Base-by-base conservation (phyloP, 2,113 vertebrate genomes). In the Marmota monax region DNA sequence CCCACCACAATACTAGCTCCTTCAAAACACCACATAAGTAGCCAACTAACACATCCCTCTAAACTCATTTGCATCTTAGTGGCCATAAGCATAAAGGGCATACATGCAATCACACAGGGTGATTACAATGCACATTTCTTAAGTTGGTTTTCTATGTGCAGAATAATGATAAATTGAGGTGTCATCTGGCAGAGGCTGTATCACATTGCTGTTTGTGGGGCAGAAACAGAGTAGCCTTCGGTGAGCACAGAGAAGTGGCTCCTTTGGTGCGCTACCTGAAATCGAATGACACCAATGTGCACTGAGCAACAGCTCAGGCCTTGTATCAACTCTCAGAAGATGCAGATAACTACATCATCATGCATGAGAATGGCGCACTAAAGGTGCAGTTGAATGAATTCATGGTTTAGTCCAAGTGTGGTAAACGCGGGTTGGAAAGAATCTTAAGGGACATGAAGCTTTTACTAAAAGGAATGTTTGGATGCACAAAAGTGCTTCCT, bases 321-420 rank as follows among this genome's bases (percentile, higher is more conserved):
- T 98, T 99, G 29, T 99, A 99, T 96, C 99, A 99, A 0, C 99
- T 99, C 85, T 99, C 99, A 18, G 99, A 99, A 94, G 98, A 99
- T 83, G 98, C 99, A 0, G 98, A 98, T 90, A 99, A 99, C 97
- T 99, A 99, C 95, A 99, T 99, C 98, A 99, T 97, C 70, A 99
- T 99, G 98, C 99, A 99, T 11, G 98, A 99, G 96, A 99, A 98
- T 0, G 98, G 99, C 72, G 99, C 98, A 0, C 99, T 99, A 34
- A 99, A 99, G 99, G 99, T 99, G 97, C 97, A 95, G 3, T 72
- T 27, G 56, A 18, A 63, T 53, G 4, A 2, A 48, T 84, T 72
- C 91, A 74, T 90, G 42, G 42, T 42, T 42, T 42, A 39, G 48
- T 92, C 92, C n/a, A 73, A 51, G 78, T 67, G 63, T 45, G 8